Conservation (phyloP, 2,113 vertebrate species). For the Microcebus griseorufus region DNA sequence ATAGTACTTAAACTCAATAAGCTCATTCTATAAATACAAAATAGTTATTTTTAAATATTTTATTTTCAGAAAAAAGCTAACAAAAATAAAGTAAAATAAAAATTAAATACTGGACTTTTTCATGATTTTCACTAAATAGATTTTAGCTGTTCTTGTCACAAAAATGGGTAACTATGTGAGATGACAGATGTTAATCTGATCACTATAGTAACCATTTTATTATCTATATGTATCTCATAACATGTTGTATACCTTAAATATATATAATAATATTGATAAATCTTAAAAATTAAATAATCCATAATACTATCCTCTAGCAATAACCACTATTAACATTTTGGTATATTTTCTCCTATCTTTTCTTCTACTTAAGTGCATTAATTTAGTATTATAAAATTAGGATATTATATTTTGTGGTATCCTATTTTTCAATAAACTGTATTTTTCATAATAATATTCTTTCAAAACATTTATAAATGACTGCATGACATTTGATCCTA, state of each 20-base stretch:
- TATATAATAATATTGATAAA: not conserved
- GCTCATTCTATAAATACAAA: conserved; percentile 31
- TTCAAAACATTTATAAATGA: conserved; percentile 46
- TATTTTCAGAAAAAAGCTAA: not conserved
- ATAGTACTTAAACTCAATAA: conserved; percentile 11
- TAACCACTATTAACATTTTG: not conserved
- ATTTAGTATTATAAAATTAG: conserved; percentile 6
- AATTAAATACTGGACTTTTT: not conserved
- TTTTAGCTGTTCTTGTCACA: not conserved
- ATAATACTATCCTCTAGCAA: not conserved
- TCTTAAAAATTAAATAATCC: not conserved
- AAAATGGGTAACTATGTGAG: not conserved
- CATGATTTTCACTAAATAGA: not conserved
- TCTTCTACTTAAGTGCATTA: not conserved
- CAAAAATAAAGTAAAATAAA: conserved; percentile 27
- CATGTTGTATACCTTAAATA: not conserved
- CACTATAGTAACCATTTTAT: not conserved
- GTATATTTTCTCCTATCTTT: not conserved
- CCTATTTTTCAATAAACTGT: conserved; percentile 8
- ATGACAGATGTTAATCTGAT: not conserved
- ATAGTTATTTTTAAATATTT: conserved; percentile 11
- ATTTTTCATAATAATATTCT: conserved; percentile 23
- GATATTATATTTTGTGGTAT: conserved; percentile 5
- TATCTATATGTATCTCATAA: not conserved
- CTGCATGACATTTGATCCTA: not conserved